Conservation (phyloP, 2,888 invertebrate species). For the Phaedon cochleariae region DNA sequence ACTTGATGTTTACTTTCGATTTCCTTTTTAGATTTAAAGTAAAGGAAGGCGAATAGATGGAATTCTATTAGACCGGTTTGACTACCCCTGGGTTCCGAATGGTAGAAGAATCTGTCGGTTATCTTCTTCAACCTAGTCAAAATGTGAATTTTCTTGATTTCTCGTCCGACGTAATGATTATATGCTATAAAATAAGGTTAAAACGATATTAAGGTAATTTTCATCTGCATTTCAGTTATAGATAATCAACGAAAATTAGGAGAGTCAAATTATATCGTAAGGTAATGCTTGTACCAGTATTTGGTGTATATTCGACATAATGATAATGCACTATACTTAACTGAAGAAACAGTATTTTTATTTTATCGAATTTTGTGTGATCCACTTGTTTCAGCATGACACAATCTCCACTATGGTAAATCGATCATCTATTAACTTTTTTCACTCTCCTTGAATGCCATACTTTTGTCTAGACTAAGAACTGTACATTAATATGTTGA, state of each 20-base stretch:
- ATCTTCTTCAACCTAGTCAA: constrained; percentile 39
- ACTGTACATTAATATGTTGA: constrained; percentile 12
- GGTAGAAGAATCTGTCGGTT: constrained; percentile 40
- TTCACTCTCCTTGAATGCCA: constrained; percentile 24
- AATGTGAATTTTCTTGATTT: constrained; percentile 34
- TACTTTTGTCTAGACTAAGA: constrained; percentile 16
- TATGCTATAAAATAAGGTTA: constrained; percentile 31
- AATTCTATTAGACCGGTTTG: constrained; percentile 43
- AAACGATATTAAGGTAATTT: constrained; percentile 31
- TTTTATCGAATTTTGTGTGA: not conserved
- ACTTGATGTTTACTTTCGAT: constrained; percentile 2
- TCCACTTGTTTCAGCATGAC: constrained; percentile 24
- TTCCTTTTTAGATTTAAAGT: constrained; percentile 39
- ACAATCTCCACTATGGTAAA: constrained; percentile 14
- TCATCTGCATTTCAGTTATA: constrained; percentile 7
- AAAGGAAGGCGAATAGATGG: constrained; percentile 26
- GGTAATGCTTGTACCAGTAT: constrained; percentile 2
- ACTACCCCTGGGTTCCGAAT: constrained; percentile 49
- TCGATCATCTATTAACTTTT: not conserved
- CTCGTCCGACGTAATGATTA: constrained; percentile 27
- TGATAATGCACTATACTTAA: constrained; percentile 6
- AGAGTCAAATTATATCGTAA: not conserved
- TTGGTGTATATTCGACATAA: constrained; percentile 14
- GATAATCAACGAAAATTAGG: not conserved
- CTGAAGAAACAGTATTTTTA: constrained; percentile 3